Evolutionary conservation across 2,888 invertebrate species (phyloP), one percentile per base, ranked within the genome.

Genomic region (Flabesymbios commensalis): DNA sequence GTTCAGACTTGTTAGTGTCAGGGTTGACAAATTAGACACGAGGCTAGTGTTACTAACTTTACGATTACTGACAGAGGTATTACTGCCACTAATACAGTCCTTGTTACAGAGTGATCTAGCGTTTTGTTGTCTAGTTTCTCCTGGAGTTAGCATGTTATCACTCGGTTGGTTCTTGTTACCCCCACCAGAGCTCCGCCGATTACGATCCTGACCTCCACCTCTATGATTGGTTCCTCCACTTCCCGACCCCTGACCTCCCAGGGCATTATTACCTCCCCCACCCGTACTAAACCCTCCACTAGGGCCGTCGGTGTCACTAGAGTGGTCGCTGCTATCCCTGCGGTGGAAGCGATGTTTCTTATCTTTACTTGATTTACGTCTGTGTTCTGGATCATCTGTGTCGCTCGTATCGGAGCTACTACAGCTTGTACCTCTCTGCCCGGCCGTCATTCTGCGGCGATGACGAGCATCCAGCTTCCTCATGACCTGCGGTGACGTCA

Each of bases 351-450:
- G 53, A 52, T 76, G 74, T 59, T 76, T 76, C 22, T 75, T 71
- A 61, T 78, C 78, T 61, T 78, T 76, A 59, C 78, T 77, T 22
- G 77, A 64, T 14, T 75, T 75, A 26, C 77, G 65, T 5, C 73
- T 74, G n/a, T 43, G 43, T 42, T 78, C 79, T 2, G 78, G 74
- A 39, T 81, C 92, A 62, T 86, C 86, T 29, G 85, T 86, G 80
- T 94, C 94, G 63, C 94, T 94, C 4, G 95, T 91, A 82, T 96
- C 95, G 0, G 94, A 94, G 55, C 94, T 94, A 73, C 94, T 94
- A 78, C 94, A 94, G 56, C 94, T 94, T 4, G 93, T 79, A 7
- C 77, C 91, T 2, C 70, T 52, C 42, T 75, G 70, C 72, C 89
- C 87, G 78, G 90, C 90, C 71, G 89, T 88, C 5, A 74, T 72